Percentiles rank a stretch among this genome's conserved stretches.
Conservation (phyloP, 2,888 invertebrate genomes). For the Crematogaster levior region DNA sequence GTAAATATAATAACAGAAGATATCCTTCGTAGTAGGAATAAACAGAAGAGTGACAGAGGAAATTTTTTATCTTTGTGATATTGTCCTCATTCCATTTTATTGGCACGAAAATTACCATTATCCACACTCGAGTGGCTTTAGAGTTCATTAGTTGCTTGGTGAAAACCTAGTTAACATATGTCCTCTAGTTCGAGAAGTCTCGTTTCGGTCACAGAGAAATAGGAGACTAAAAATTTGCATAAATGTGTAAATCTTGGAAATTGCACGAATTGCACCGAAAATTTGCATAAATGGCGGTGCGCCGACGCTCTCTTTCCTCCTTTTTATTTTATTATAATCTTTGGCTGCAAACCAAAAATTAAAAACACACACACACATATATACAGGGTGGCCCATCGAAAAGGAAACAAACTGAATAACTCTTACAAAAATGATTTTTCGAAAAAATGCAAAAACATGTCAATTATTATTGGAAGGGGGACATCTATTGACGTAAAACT, state of each 20-base stretch:
- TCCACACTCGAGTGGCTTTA: conserved; percentile 14
- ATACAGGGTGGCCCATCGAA: too few species aligned
- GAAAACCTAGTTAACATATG: conserved; percentile 28
- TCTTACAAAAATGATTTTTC: too few species aligned
- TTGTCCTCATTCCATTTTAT: conserved; percentile 6
- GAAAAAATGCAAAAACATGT: too few species aligned
- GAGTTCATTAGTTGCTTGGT: conserved; percentile 18
- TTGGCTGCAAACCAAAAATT: not conserved
- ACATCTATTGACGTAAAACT: too few species aligned
- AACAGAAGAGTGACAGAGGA: not conserved
- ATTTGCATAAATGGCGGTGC: conserved; percentile 32
- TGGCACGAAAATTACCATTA: conserved; percentile 24
- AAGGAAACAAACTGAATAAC: too few species aligned
- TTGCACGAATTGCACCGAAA: not conserved
- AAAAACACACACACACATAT: not conserved
- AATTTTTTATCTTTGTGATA: not conserved
- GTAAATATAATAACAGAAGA: not conserved
- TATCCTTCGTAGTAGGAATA: not conserved
- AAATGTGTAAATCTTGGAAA: conserved; percentile 17
- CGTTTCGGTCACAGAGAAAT: not conserved
- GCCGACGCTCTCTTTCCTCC: not conserved
- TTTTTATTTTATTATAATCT: not conserved
- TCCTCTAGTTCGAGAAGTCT: not conserved
- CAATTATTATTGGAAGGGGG: too few species aligned
- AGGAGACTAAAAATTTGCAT: not conserved